These are phyloP conservation scores for Etheostoma perlongum DNA, from an alignment of 2,797 vertebrate species.

Conservation along the genomic window DNA sequence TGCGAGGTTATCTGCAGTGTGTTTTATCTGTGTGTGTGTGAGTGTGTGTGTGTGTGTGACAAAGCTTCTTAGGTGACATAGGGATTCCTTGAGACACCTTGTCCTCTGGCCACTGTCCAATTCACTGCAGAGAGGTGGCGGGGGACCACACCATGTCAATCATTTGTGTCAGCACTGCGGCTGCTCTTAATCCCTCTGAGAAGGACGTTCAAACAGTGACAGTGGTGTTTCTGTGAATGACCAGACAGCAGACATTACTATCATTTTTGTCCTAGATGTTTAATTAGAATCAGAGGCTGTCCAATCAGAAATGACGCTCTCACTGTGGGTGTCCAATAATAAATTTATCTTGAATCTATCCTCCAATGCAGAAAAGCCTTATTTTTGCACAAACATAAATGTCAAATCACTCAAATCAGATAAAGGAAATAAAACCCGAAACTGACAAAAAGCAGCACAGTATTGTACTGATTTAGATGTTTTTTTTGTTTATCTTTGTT, in stretches of 20 bases:
- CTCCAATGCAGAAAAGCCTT: background rate
- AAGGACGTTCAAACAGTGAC: background rate
- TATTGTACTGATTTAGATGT: background rate
- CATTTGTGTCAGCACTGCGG: constrained; percentile 20
- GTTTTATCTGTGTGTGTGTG: constrained; percentile 9
- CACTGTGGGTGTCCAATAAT: background rate
- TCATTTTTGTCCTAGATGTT: background rate
- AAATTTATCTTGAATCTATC: background rate
- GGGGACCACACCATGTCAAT: constrained; percentile 25
- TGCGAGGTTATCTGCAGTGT: constrained; percentile 33
- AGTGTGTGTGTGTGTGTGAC: constrained; percentile 13
- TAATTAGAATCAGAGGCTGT: constrained; percentile 1
- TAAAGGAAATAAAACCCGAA: background rate
- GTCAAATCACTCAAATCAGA: background rate
- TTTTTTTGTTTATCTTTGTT: no score
- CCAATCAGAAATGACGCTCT: background rate
- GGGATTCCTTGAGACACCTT: constrained; percentile 55
- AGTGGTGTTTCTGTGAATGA: background rate
- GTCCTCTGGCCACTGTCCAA: constrained; percentile 54
- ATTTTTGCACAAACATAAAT: constrained; percentile 5
- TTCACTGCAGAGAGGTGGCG: constrained; percentile 25
- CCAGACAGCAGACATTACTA: background rate
- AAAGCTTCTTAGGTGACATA: constrained; percentile 48
- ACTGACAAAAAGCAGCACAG: background rate
- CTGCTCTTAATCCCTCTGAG: constrained; percentile 8